Base-by-base conservation (phyloP, 2,797 vertebrate genomes). In the Pseudochirops corinnae region DNA sequence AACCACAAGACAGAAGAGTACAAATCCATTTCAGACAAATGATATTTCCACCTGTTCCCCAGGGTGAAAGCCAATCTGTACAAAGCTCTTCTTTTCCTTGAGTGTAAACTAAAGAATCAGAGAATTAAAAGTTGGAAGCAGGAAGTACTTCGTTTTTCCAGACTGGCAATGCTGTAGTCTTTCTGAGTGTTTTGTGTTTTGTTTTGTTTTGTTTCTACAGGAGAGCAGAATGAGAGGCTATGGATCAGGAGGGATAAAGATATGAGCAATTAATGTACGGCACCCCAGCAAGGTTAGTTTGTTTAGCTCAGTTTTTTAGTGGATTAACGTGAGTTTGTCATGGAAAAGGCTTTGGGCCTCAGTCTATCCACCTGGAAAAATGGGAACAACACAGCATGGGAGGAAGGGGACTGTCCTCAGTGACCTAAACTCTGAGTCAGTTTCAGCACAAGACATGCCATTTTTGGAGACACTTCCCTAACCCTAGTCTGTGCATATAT, bases 131-230 rank as follows among this genome's bases (percentile, higher is more conserved):
- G 90, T 14, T 93, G 96, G 90, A 95, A n/a, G 97, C 95, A 92
- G 95, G 10, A 96, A 87, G 94, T 92, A 91, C 95, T 97, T 98
- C 98, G 96, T 96, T 97, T 97, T 97, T 90, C 93, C 52, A 29
- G 0, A 7, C 74, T 82, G 39, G n/a, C n/a, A 24, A 39, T 74
- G n/a, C 67, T 74, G 29, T 74, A 46, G 3, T 87, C 74, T 87
- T 87, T 82, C 18, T 50, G 74, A 24, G 74, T 87, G 39, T 87
- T 87, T n/a, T 60, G 1, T 74, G 60, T 67, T n/a, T n/a, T 82
- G 74, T 82, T 57, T 33, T 60, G 57, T 58, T 29, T 60, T 67
- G 74, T 50, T 87, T 87, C 9, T 50, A 87, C 39, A 87, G 39
- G 2, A 46, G 7, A 82, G 7, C 7, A 46, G 74, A 46, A 82